These are phyloP conservation scores for Macroglossus sobrinus DNA, from an alignment of 2,113 vertebrate species.

Conservation along the genomic window DNA sequence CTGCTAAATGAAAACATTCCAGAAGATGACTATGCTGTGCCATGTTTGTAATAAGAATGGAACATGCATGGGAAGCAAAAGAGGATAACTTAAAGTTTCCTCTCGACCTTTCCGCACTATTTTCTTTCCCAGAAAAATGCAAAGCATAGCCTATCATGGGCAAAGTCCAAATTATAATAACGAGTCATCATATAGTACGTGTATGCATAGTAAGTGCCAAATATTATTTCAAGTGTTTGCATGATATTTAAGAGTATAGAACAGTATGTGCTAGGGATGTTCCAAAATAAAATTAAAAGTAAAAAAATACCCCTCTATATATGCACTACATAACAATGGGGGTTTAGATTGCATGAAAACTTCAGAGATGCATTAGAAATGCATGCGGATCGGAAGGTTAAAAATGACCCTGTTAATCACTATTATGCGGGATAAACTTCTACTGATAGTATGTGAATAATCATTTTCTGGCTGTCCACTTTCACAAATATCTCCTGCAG, in stretches of 20 bases:
- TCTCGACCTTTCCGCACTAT: not conserved
- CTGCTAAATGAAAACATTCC: slow-evolving; percentile 21
- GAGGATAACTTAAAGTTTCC: not conserved
- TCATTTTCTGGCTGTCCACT: not conserved
- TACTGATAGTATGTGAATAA: not conserved
- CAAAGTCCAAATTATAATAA: not conserved
- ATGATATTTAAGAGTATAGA: not conserved
- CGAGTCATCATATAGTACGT: not conserved
- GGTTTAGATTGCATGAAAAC: not conserved
- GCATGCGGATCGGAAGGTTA: not conserved
- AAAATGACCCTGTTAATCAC: not conserved
- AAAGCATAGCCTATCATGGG: not conserved
- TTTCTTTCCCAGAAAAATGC: not conserved
- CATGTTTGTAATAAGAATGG: not conserved
- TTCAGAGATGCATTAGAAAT: not conserved
- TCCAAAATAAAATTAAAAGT: not conserved
- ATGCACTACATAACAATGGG: not conserved
- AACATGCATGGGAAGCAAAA: not conserved
- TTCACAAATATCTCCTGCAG: not conserved
- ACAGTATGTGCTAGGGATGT: not conserved
- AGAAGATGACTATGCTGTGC: not conserved
- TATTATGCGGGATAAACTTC: not conserved
- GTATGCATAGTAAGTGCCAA: not conserved
- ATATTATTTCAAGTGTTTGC: not conserved
- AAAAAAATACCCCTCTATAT: not conserved